Conservation (phyloP, 1,140 invertebrate genomes). For the Lucilia cuprina region DNA sequence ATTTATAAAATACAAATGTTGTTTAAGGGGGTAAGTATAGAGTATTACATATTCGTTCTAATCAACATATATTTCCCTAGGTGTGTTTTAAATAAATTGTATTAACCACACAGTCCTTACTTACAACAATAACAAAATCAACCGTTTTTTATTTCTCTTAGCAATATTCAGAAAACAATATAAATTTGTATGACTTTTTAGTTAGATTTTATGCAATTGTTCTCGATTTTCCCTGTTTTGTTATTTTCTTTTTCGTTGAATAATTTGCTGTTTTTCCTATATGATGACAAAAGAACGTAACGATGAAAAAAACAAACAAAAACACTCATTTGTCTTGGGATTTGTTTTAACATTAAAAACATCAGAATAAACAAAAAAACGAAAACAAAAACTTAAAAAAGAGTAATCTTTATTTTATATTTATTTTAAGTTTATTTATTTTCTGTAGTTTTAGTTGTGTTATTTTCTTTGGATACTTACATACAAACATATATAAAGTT, state of each 20-base stretch:
- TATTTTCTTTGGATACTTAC: not conserved
- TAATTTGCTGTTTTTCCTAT: slow-evolving; percentile 20
- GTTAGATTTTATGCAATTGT: slow-evolving; percentile 23
- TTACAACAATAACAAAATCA: not conserved
- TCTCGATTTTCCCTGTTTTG: slow-evolving; percentile 17
- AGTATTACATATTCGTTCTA: too few species aligned
- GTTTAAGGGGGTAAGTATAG: too few species aligned
- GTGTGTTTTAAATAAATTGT: too few species aligned
- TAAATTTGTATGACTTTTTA: slow-evolving; percentile 15
- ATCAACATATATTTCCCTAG: too few species aligned
- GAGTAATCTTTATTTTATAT: slow-evolving; percentile 28
- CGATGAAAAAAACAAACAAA: not conserved
- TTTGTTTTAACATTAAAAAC: slow-evolving; percentile 26
- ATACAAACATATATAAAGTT: not conserved
- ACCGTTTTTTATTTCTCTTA: not conserved
- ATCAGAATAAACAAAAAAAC: not conserved
- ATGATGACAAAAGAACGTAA: not conserved
- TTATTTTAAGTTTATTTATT: slow-evolving; percentile 33
- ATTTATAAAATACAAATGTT: too few species aligned
- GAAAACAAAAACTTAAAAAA: not conserved
- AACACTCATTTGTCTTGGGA: slow-evolving; percentile 31
- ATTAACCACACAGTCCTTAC: not conserved
- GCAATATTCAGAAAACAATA: not conserved
- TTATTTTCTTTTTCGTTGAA: slow-evolving; percentile 11
- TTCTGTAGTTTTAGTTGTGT: not conserved